Base-by-base conservation (phyloP, 2,888 invertebrate genomes). In the Crematogaster levior region DNA sequence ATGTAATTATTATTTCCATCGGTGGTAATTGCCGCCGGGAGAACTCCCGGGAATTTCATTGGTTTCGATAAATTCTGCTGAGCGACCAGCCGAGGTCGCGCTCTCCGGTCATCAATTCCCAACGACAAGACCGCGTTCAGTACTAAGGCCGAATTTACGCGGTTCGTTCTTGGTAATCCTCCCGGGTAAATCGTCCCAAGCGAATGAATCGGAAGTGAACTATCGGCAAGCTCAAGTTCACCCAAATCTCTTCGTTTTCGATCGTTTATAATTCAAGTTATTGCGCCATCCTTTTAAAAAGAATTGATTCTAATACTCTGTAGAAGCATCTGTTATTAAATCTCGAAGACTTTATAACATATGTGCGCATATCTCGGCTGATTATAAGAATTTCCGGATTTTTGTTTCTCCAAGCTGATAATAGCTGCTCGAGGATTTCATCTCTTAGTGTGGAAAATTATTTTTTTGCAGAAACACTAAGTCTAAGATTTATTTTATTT, bases 31-130 rank as follows among this genome's bases (percentile, higher is more conserved):
- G 85, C 18, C 58, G 40, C 58, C 84, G 27, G 27, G 53, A 53
- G 74, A 73, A 88, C 84, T 77, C 80, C 18, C 80, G 83, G 80
- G 86, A 89, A 89, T 89, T 89, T 89, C 89, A 89, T 89, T 89
- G 89, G 88, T 88, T 85, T 85, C 89, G 86, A 89, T 87, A 87
- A 89, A 84, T 88, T 87, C 83, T 84, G 61, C 80, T 70, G 81
- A 56, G 77, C 40, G 68, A 65, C 77, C 27, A 65, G 46, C 85
- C 88, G 77, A 79, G 84, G 72, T 51, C 83, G 88, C 75, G 82
- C 83, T 81, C 79, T 83, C 37, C 27, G 65, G 85, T 86, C 86
- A 85, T 88, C 86, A 88, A 87, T 89, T 84, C 80, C 65, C 63
- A 74, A 77, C 86, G 82, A 88, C 83, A 86, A 84, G 66, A 77